phyloP scores from a whole-genome alignment of 2,113 vertebrate genomes.

The Coryphaenoides rupestris region DNA sequence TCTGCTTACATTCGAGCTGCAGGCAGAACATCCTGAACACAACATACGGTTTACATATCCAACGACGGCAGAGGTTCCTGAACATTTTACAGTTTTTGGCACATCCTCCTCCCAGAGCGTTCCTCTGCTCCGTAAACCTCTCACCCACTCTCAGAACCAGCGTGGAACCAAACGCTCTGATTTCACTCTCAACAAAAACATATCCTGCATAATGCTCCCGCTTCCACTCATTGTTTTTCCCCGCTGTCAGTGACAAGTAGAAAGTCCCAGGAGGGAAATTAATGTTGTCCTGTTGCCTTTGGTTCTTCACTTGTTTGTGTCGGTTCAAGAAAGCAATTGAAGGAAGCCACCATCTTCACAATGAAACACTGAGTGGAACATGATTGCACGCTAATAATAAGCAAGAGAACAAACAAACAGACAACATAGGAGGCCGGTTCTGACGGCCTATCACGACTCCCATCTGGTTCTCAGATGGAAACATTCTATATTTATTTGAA shows the following conservation, averaged over 20 bases:
- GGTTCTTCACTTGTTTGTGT: slow-evolving; percentile 3
- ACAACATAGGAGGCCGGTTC: too few relatives aligned
- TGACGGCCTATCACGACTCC: not conserved
- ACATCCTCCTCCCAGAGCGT: not conserved
- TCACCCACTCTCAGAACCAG: slow-evolving; percentile 25
- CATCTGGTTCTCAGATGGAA: not conserved
- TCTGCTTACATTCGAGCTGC: too few relatives aligned
- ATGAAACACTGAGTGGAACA: not conserved
- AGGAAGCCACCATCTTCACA: not conserved
- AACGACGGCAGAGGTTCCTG: not conserved
- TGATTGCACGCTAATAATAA: not conserved
- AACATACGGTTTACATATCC: not conserved
- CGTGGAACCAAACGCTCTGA: slow-evolving; percentile 27
- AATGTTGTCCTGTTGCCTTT: slow-evolving; percentile 42
- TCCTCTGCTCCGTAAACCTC: too few relatives aligned
- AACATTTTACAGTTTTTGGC: too few relatives aligned
- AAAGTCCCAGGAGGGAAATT: slow-evolving; percentile 61
- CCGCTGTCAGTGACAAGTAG: slow-evolving; percentile 21
- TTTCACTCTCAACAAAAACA: slow-evolving; percentile 63
- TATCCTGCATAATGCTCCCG: slow-evolving; percentile 44
- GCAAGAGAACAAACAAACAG: not conserved
- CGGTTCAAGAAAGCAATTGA: slow-evolving; percentile 22
- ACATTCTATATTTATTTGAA: too few relatives aligned
- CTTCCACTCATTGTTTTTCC: slow-evolving; percentile 66
- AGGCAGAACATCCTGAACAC: too few relatives aligned